Base-by-base conservation (phyloP, 2,113 vertebrate genomes). In the Steatornis caripensis region DNA sequence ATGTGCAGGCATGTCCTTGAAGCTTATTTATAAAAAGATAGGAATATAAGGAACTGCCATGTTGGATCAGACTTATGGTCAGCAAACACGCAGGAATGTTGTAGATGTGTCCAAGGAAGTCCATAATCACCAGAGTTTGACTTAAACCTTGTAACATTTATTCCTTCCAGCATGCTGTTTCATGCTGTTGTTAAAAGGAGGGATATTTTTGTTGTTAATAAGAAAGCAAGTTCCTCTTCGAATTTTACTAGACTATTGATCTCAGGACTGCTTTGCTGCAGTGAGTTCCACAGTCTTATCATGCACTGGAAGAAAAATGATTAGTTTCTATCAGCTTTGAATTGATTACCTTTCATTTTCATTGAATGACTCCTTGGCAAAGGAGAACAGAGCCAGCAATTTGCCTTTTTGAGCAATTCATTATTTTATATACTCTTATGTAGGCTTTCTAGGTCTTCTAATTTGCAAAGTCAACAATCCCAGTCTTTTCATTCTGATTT, bases 291-390 rank as follows among this genome's bases (percentile, higher is more conserved):
- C 34, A 75, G 90, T 85, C 69, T 95, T 93, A 95, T 62, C 94
- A 92, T 90, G 72, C 34, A 68, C 22, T 94, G 51, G 72, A 81
- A 92, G 89, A 93, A 95, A 96, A 97, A 92, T 90, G 85, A 94
- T 90, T 94, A 84, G 83, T 84, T 92, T 94, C 72, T 97, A 97
- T 96, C 92, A 95, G 86, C 92, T 94, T 89, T 94, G 69, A 93
- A 95, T 97, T 95, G 95, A 95, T 96, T 97, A 92, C 77, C 83
- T 95, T 97, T 95, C 95, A 89, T 92, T 95, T 97, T 86, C 90
- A 84, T 93, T 94, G 95, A 94, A 68, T 79, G 89, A 89, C 90
- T 93, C 94, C 86, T 96, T 97, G 90, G 64, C 69, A 92, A 90
- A 92, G 88, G 69, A 96, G 93, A 92, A 71, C 55, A 84, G 92